Base-by-base conservation (phyloP, 2,797 vertebrate species). In the Silurus lanzhouensis region DNA sequence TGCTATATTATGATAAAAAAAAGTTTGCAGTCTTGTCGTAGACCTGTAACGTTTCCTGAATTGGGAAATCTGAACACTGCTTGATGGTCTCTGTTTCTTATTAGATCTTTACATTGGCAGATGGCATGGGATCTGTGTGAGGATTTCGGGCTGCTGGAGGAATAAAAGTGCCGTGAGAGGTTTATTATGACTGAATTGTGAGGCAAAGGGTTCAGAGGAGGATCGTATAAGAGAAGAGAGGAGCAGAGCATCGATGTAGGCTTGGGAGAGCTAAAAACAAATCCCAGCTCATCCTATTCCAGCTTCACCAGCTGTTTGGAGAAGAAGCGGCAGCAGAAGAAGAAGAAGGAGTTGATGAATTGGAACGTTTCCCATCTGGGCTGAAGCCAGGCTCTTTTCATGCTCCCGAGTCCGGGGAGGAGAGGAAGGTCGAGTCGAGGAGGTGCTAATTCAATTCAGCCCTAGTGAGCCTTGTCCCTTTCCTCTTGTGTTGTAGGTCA, bases 361-460 rank as follows among this genome's bases (percentile, higher is more conserved):
- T 86, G 85, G 77, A 83, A 84, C 67, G 64, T 80, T 85, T 70
- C 83, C 48, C 57, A 79, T 88, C 75, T 46, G 68, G 68, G 80
- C 64, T 81, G 61, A 67, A 83, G 84, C 63, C 74, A 81, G 60
- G n/a, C 38, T 82, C 27, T 68, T 84, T 89, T 84, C 67, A 83
- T 81, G 68, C 66, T 83, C 38, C 58, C 38, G 8, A 67, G 66
- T 58, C 57, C 58, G 48, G 60, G 67, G 75, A 80, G 77, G 70
- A 63, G 84, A 57, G 67, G 27, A 48, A 82, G 80, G 83, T 81
- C 60, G 66, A 84, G 84, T 64, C 61, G 57, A 72, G 44, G 80
- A 84, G 88, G 86, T 0, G 83, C 76, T 90, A 90, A 89, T 90
- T 90, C 81, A 85, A 88, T 87, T 90, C 89, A 91, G 88, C 81